These are phyloP conservation scores for Scaptomyza parva DNA, from an alignment of 2,888 invertebrate species.

Conservation along the genomic window DNA sequence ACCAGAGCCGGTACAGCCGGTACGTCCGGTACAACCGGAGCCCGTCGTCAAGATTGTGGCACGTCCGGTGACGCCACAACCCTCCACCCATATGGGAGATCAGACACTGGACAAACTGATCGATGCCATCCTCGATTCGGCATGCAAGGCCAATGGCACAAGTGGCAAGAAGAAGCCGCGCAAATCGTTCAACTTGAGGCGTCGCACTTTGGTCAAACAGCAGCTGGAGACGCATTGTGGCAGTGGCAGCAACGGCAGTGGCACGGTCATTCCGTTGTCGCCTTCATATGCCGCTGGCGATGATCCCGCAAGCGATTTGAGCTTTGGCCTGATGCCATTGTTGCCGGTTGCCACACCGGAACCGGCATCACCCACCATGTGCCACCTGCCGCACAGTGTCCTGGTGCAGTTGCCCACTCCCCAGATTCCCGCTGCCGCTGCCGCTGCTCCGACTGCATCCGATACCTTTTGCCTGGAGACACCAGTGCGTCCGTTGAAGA, in stretches of 20 bases:
- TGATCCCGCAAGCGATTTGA: constrained; percentile 84
- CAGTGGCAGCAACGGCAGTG: no score
- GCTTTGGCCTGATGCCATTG: constrained; percentile 67
- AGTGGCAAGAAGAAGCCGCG: constrained; percentile 75
- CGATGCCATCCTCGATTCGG: constrained; percentile 84
- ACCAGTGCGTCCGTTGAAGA: constrained; percentile 66
- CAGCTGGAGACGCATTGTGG: constrained; percentile 64
- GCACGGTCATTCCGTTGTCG: constrained; percentile 64
- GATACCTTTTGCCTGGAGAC: constrained; percentile 78
- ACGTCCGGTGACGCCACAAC: constrained; percentile 59
- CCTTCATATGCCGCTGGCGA: constrained; percentile 84
- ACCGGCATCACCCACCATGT: constrained; percentile 59
- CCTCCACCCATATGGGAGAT: constrained; percentile 83
- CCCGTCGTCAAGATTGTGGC: constrained; percentile 25
- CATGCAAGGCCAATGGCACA: constrained; percentile 76
- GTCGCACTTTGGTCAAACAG: constrained; percentile 80
- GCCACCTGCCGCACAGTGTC: constrained; percentile 33
- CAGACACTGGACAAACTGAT: constrained; percentile 83
- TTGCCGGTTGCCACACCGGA: constrained; percentile 59
- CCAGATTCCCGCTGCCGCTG: neutral
- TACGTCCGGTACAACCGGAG: neutral
- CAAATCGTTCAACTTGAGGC: constrained; percentile 80
- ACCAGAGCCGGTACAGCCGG: constrained; percentile 3
- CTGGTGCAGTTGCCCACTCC: constrained; percentile 70
- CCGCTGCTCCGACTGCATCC: no score